Evolutionary conservation across 2,888 invertebrate species (phyloP).

Genomic region (Aradus depressus): DNA sequence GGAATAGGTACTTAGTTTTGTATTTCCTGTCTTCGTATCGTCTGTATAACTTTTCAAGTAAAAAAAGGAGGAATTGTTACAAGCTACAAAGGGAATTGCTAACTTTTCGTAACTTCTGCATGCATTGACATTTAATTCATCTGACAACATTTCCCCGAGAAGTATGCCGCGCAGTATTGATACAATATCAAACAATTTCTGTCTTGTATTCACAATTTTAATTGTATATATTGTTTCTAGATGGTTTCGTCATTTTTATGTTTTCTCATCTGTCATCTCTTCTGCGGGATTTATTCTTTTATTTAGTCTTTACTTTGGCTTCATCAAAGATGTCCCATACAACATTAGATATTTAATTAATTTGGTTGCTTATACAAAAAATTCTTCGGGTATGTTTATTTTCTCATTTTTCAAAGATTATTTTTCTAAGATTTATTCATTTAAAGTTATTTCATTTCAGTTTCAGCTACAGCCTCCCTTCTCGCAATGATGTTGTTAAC

Average conservation of each 20-base stretch:
- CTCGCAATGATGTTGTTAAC: conserved; percentile 51
- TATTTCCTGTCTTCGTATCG: too few species aligned
- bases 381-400: conserved; percentile 42
- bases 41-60: too few species aligned
- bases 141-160: conserved; percentile 5
- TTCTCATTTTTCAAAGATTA: conserved; percentile 3
- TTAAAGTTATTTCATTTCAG: conserved; percentile 33
- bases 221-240: conserved; percentile 33
- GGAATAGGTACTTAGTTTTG: too few species aligned
- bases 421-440: background rate
- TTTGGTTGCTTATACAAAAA: conserved; percentile 35
- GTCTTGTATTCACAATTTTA: background rate
- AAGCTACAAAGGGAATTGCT: background rate
- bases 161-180: conserved; percentile 12
- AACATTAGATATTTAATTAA: conserved; percentile 42
- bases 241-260: conserved; percentile 71
- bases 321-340: conserved; percentile 40
- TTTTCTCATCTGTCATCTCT: conserved; percentile 52
- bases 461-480: conserved; percentile 46
- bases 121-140: background rate
- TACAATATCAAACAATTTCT: background rate
- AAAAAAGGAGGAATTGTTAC: too few species aligned
- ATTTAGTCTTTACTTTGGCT: conserved; percentile 41
- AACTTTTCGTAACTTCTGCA: background rate
- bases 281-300: conserved; percentile 41